phyloP scores from a whole-genome alignment of 30 jellyfish, hydroid and myxozoan genomes.

The Chrysaora quinquecirrha region DNA sequence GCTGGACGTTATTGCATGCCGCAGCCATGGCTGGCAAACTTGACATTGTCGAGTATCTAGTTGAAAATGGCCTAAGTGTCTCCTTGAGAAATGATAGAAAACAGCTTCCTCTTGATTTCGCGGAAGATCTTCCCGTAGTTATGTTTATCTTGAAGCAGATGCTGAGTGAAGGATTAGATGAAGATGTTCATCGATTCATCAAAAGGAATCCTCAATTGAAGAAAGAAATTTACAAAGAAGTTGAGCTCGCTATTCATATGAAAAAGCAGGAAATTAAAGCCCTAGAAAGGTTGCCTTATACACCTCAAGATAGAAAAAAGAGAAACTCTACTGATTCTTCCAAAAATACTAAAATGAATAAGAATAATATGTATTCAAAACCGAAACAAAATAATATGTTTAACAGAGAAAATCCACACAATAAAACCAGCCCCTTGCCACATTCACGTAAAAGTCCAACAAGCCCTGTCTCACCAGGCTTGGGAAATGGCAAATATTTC shows the following conservation, averaged over 20 bases:
- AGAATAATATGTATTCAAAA: not conserved
- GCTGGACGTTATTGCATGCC: conserved; percentile 91
- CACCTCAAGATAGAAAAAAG: conserved; percentile 11
- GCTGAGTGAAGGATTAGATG: conserved; percentile 76
- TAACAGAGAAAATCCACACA: not conserved
- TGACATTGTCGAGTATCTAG: conserved; percentile 67
- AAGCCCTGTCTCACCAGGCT: not conserved
- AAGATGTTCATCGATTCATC: conserved; percentile 83
- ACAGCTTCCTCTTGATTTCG: conserved; percentile 80
- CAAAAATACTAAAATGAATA: conserved; percentile 1
- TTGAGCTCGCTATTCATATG: conserved; percentile 60
- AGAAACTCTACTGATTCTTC: conserved; percentile 4
- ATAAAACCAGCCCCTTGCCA: no score
- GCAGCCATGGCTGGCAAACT: conserved; percentile 89
- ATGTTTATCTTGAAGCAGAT: conserved; percentile 73
- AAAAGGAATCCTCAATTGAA: conserved; percentile 80
- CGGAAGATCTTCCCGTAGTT: conserved; percentile 73
- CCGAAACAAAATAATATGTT: not conserved
- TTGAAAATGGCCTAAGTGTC: conserved; percentile 74
- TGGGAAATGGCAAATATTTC: not conserved
- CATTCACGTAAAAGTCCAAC: not conserved
- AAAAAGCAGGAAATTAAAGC: conserved; percentile 63
- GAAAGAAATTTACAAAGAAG: conserved; percentile 80
- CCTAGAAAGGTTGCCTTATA: conserved; percentile 63
- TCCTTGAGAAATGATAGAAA: conserved; percentile 59